Percentiles rank a stretch among this genome's conserved stretches.
These are phyloP conservation scores for Melangyna quadrimaculata DNA, from an alignment of 2,888 invertebrate species.

Conservation along the genomic window DNA sequence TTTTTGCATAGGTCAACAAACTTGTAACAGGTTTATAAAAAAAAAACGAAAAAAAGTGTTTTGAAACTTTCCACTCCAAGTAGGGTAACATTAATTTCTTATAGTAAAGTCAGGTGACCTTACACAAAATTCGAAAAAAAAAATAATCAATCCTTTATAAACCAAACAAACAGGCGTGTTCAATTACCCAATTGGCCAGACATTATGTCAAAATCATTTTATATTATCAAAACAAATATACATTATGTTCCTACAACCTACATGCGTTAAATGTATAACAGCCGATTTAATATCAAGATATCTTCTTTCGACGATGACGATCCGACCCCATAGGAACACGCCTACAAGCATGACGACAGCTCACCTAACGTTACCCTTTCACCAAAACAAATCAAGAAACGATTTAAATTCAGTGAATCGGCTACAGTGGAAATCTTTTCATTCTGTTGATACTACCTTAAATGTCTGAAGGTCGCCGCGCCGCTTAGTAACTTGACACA, in stretches of 20 bases:
- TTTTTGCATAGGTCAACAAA: too few species aligned
- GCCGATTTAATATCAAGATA: neutral
- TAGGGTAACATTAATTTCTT: too few species aligned
- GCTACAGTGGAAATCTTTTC: neutral
- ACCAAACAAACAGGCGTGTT: neutral
- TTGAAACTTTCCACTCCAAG: neutral
- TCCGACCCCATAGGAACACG: too few species aligned
- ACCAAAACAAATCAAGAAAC: neutral
- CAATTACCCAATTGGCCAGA: neutral
- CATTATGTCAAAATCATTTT: neutral
- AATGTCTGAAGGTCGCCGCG: neutral
- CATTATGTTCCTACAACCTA: too few species aligned
- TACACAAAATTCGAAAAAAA: too few species aligned
- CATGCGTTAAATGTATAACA: too few species aligned
- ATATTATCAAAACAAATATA: neutral
- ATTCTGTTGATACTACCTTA: neutral
- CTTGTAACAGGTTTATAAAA: too few species aligned
- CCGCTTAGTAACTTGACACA: neutral
- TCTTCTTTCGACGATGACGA: neutral
- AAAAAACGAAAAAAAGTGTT: too few species aligned
- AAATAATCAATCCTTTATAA: too few species aligned
- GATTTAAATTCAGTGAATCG: neutral
- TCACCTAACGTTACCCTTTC: neutral
- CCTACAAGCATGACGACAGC: neutral
- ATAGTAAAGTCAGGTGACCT: too few species aligned